Percentiles rank a stretch among this genome's conserved stretches.
Evolutionary conservation across 37 sponge, comb jelly and placozoan species (phyloP).

Genomic region (Tethya wilhelma): DNA sequence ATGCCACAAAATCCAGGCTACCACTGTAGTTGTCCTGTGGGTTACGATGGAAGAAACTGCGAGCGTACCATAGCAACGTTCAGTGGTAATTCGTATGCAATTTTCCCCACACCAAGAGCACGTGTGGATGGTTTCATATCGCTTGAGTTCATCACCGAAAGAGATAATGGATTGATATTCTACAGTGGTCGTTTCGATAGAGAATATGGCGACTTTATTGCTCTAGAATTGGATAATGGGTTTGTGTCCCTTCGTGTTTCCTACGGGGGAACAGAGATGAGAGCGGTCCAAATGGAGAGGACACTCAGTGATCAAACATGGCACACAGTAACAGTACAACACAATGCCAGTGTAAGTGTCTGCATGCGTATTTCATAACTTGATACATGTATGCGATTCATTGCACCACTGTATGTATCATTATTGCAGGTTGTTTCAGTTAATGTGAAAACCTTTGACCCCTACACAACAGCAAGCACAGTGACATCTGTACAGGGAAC

Average conservation of each 20-base stretch:
- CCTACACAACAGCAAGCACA: constrained; percentile 7
- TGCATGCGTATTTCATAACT: not conserved
- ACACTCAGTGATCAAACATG: constrained; percentile 47
- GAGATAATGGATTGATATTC: constrained; percentile 33
- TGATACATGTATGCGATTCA: not conserved
- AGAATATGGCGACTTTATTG: constrained; percentile 26
- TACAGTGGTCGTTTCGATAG: constrained; percentile 61
- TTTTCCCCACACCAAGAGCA: constrained; percentile 47
- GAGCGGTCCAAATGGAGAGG: not conserved
- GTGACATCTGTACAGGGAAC: not conserved
- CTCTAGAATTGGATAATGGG: constrained; percentile 32
- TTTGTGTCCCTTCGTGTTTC: constrained; percentile 13
- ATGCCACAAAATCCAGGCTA: constrained; percentile 65
- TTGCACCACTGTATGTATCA: not conserved
- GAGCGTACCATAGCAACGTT: constrained; percentile 59
- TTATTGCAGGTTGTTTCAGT: constrained; percentile 5
- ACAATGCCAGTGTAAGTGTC: constrained; percentile 58
- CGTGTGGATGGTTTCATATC: constrained; percentile 24
- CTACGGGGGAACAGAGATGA: too few relatives aligned
- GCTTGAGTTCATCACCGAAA: constrained; percentile 54
- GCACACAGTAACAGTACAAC: constrained; percentile 45
- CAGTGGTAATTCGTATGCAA: constrained; percentile 33
- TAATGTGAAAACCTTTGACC: constrained; percentile 22
- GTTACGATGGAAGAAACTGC: constrained; percentile 70
- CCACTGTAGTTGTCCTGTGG: constrained; percentile 52